Base-by-base conservation (phyloP, 1,140 invertebrate species). In the Drosophila oshimai region DNA sequence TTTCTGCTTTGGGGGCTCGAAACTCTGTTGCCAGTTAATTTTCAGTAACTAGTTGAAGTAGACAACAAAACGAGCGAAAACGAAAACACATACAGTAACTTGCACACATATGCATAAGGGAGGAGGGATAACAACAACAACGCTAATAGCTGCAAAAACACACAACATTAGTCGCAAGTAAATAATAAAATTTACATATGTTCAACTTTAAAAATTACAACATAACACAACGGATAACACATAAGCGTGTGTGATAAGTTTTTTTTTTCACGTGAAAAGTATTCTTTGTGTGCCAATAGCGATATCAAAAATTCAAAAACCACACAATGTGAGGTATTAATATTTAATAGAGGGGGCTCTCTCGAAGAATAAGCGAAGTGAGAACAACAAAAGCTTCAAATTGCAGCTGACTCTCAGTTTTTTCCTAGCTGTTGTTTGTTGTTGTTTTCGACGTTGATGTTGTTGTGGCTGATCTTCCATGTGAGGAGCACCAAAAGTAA, bases 41-140 rank as follows among this genome's bases (percentile, higher is more conserved):
- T 86, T 87, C 68, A 76, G 81, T 86, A 76, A 81, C 81, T 87
- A 87, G 76, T 80, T 86, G 81, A 87, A 86, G 81, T 76, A 87
- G 81, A 87, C 81, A 87, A 77, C 81, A 76, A 81, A 74, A 79
- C 39, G 67, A 74, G 72, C 42, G 55, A 42, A 41, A 73, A 41
- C 44, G 34, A 41, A 57, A 41, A 46, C 24, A 20, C 50, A 65
- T 17, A 57, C 34, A 58, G 20, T 22, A 28, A 13, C 15, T 28
- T 26, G 18, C 33, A 39, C 13, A 31, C 50, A 49, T 29, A 12
- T 47, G 64, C 46, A 26, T 47, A 77, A 33, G 57, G 39, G 37
- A 87, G 64, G 42, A 29, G 29, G 41, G 65, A 46, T 36, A 46
- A 65, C 60, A 73, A 39, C 26, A 75, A 47, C 46, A 51, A 12